These are phyloP conservation scores for Eleutherodactylus coqui DNA, from an alignment of 2,797 vertebrate genomes.

Conservation along the genomic window DNA sequence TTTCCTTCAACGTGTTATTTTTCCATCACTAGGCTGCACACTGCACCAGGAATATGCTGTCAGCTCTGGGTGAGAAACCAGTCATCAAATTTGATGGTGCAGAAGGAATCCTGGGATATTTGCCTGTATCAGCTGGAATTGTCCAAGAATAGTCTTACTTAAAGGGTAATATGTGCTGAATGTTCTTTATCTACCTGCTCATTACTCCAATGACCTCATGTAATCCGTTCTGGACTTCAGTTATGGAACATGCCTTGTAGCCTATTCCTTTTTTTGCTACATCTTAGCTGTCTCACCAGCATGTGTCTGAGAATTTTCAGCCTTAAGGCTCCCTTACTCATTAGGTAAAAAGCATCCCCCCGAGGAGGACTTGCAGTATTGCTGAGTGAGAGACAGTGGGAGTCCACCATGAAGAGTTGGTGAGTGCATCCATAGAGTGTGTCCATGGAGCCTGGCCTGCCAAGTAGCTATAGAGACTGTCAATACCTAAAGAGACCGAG, in stretches of 20 bases:
- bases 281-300: not conserved
- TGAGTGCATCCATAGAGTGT: too few relatives aligned
- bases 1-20: not conserved
- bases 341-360: too few relatives aligned
- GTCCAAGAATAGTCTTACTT: not conserved
- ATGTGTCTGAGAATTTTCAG: not conserved
- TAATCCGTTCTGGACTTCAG: not conserved
- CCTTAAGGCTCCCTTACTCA: too few relatives aligned
- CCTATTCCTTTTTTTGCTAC: not conserved
- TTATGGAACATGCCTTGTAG: not conserved
- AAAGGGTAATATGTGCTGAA: not conserved
- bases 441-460: too few relatives aligned
- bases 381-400: too few relatives aligned
- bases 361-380: too few relatives aligned
- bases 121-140: not conserved
- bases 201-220: not conserved
- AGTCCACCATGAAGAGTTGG: too few relatives aligned
- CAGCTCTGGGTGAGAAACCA: not conserved
- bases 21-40: conserved; percentile 17
- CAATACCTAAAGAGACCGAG: too few relatives aligned
- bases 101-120: not conserved
- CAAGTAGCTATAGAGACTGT: too few relatives aligned
- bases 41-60: conserved; percentile 6
- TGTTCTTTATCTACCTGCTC: too few relatives aligned
- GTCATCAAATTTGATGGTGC: not conserved